A percentile compares a stretch with the other conserved stretches of the same genome.
phyloP scores from a whole-genome alignment of 2,888 invertebrate species.

The Macaria liturata region DNA sequence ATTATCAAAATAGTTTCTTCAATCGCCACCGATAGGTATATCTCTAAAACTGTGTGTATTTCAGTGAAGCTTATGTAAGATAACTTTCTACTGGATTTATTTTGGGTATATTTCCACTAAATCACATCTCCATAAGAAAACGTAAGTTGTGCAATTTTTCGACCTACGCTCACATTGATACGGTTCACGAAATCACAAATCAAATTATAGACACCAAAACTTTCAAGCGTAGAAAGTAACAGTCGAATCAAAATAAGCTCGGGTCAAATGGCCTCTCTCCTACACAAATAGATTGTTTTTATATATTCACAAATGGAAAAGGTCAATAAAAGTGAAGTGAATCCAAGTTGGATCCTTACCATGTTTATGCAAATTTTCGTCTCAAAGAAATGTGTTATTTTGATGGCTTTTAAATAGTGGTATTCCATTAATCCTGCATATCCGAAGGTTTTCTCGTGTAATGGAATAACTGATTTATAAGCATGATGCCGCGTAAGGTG shows the following conservation, averaged over 20 bases:
- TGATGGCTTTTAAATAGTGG: neutral
- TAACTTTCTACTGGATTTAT: no score
- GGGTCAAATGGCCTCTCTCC: slow-evolving; percentile 27
- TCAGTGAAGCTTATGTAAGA: no score
- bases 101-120: no score
- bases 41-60: no score
- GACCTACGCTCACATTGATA: slow-evolving; percentile 16
- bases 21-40: no score
- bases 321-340: slow-evolving; percentile 13
- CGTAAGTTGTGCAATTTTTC: neutral
- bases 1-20: neutral
- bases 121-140: neutral
- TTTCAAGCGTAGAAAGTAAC: slow-evolving; percentile 35
- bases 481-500: neutral
- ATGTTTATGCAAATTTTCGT: slow-evolving; percentile 15
- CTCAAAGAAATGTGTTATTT: neutral
- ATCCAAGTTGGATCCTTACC: slow-evolving; percentile 6
- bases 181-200: slow-evolving; percentile 17
- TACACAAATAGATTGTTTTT: slow-evolving; percentile 17
- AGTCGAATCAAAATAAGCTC: slow-evolving; percentile 18
- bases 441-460: neutral
- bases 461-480: neutral
- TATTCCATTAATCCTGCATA: neutral
- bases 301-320: slow-evolving; percentile 10
- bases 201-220: slow-evolving; percentile 16